phyloP scores from a whole-genome alignment of 2,797 vertebrate species.

The Tangara arthus region DNA sequence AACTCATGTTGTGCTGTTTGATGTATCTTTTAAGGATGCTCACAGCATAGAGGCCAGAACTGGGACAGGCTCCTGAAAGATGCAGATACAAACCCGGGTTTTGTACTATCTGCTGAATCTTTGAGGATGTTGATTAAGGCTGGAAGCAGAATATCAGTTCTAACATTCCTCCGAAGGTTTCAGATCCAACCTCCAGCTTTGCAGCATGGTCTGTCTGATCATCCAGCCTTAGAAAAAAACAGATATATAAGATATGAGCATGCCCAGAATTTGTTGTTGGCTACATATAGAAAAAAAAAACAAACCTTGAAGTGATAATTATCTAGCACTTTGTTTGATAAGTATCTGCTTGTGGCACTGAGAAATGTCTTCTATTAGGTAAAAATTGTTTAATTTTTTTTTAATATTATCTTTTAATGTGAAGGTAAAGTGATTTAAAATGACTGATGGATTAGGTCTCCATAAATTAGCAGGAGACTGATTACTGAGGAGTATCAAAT shows the following conservation, averaged over 20 bases:
- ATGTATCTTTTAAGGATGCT: conserved; percentile 56
- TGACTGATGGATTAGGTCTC: neutral
- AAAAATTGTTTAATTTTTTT: neutral
- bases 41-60: neutral
- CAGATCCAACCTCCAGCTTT: neutral
- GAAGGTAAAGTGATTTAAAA: neutral
- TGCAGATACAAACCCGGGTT: neutral
- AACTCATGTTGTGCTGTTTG: conserved; percentile 42
- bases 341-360: neutral
- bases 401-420: neutral
- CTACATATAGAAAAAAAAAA: neutral
- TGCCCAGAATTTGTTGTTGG: neutral
- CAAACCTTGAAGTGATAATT: neutral
- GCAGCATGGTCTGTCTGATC: neutral
- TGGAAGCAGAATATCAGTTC: neutral
- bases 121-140: neutral
- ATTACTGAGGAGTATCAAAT: neutral
- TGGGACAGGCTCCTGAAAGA: conserved; percentile 17
- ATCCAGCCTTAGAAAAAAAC: neutral
- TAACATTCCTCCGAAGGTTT: neutral
- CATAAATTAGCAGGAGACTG: neutral
- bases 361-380: neutral
- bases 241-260: neutral
- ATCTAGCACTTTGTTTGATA: neutral
- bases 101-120: neutral